Conservation (phyloP, 2,888 invertebrate species). For the Pristionchus fissidentatus region DNA sequence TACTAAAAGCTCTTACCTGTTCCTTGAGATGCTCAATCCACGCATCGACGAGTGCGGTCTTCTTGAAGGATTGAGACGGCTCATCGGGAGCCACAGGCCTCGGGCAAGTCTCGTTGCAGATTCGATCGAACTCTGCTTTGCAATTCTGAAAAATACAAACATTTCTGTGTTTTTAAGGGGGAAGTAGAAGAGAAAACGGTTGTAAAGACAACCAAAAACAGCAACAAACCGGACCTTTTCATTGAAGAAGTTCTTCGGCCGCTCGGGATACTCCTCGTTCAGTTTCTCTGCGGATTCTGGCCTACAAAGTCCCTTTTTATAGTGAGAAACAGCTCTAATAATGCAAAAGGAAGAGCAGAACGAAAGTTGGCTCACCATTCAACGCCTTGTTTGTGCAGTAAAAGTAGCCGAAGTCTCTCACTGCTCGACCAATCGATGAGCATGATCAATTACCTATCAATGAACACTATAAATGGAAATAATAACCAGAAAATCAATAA, state of each 20-base stretch:
- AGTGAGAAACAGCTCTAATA: no score
- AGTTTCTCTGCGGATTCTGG: neutral
- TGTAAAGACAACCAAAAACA: neutral
- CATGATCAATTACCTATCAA: neutral
- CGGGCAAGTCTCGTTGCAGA: conserved; percentile 15
- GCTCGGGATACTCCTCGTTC: conserved; percentile 25
- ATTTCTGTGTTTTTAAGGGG: neutral
- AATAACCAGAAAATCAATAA: no score
- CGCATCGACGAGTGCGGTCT: conserved; percentile 19
- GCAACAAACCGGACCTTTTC: conserved; percentile 2
- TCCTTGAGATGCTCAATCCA: conserved; percentile 26
- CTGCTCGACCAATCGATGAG: conserved; percentile 19
- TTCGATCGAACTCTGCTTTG: conserved; percentile 38
- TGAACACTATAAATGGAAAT: neutral
- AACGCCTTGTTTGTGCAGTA: neutral
- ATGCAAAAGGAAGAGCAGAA: no score
- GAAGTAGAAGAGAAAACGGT: neutral
- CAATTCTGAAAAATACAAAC: conserved; percentile 25
- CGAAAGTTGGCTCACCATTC: conserved; percentile 11
- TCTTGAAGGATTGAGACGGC: neutral
- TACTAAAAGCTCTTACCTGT: neutral
- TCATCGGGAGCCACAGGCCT: neutral
- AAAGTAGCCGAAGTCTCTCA: conserved; percentile 22
- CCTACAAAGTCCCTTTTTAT: neutral
- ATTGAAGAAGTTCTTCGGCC: conserved; percentile 27